These are phyloP conservation scores for Periphyllus acericola DNA, from an alignment of 2,888 invertebrate species.

Conservation along the genomic window DNA sequence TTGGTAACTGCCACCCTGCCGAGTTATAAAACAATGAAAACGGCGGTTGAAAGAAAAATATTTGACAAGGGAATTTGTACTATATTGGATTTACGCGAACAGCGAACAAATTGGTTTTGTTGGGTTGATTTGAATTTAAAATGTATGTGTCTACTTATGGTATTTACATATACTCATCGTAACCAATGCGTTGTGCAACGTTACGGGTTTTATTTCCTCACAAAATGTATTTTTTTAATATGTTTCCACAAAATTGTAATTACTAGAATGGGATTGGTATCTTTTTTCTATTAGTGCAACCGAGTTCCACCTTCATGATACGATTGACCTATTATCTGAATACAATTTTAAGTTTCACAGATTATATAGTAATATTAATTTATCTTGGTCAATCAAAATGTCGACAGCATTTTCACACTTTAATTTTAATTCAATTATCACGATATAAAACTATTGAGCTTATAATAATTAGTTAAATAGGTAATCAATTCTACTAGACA, in stretches of 20 bases:
- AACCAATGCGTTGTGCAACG: neutral
- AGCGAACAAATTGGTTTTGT: constrained; percentile 46
- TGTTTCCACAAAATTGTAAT: too few relatives aligned
- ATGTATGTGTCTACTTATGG: neutral
- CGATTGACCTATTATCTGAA: neutral
- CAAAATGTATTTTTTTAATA: neutral
- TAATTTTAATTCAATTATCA: too few relatives aligned
- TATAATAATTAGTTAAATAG: too few relatives aligned
- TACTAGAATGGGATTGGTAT: neutral
- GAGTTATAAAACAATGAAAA: constrained; percentile 54
- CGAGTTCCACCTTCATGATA: neutral
- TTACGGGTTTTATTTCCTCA: neutral
- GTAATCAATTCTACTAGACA: too few relatives aligned
- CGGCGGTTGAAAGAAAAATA: constrained; percentile 5
- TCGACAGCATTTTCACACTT: too few relatives aligned
- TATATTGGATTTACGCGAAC: constrained; percentile 42
- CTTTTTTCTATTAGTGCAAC: neutral
- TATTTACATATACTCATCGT: neutral
- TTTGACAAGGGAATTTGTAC: neutral
- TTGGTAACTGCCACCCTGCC: constrained; percentile 53
- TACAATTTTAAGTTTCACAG: too few relatives aligned
- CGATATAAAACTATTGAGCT: too few relatives aligned
- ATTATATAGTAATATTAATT: too few relatives aligned
- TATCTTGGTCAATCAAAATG: too few relatives aligned
- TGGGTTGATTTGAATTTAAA: constrained; percentile 28